A percentile compares a stretch with the other conserved stretches of the same genome.
Evolutionary conservation across 2,888 invertebrate species (phyloP).

Genomic region (Pemphredon lugubris): DNA sequence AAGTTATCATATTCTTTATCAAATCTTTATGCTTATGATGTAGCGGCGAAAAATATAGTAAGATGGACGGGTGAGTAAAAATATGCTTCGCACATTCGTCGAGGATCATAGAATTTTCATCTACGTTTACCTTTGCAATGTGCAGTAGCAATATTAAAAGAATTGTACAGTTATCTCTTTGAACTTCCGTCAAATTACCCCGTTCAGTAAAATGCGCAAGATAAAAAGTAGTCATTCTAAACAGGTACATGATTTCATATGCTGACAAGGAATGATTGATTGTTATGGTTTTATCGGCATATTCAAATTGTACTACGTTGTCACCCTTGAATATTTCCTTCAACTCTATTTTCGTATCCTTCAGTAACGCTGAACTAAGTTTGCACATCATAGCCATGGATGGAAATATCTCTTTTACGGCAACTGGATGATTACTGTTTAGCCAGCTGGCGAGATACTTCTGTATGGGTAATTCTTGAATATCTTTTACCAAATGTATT

Average conservation of each 20-base stretch:
- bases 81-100: constrained; percentile 73
- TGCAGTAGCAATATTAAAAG: constrained; percentile 68
- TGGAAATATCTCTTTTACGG: constrained; percentile 77
- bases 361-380: constrained; percentile 81
- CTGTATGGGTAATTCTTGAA: constrained; percentile 76
- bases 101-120: constrained; percentile 34
- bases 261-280: constrained; percentile 52
- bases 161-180: constrained; percentile 62
- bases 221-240: constrained; percentile 73
- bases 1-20: constrained; percentile 71
- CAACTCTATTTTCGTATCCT: constrained; percentile 75
- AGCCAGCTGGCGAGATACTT: constrained; percentile 83
- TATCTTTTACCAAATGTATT: constrained; percentile 82
- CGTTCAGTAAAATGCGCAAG: constrained; percentile 70
- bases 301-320: constrained; percentile 50
- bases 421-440: constrained; percentile 71
- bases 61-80: constrained; percentile 80
- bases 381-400: constrained; percentile 78
- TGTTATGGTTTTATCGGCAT: constrained; percentile 52
- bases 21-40: constrained; percentile 67
- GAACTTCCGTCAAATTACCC: constrained; percentile 55
- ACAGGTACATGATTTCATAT: constrained; percentile 55
- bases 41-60: constrained; percentile 78
- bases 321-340: constrained; percentile 76
- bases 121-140: constrained; percentile 55